Evolutionary conservation across 2,797 vertebrate species (phyloP), one percentile per base, ranked within the genome.

Genomic region (Glyptemys insculpta): DNA sequence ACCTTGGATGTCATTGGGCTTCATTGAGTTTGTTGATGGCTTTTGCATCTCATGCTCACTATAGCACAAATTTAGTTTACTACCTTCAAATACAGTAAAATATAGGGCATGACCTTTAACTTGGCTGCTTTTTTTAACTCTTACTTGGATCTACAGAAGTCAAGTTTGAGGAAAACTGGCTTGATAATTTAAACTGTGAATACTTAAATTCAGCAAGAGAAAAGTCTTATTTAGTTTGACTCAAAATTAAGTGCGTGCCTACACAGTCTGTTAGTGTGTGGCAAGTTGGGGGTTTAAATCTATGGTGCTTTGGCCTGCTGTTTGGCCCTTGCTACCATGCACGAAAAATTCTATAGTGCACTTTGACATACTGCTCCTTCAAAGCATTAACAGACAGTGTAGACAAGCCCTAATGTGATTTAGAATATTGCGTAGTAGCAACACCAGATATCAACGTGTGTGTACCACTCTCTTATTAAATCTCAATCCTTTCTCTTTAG

Each of bases 1-100:
- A 27, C 57, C 29, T 0, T 7, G 8, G 31, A 11, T 34, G 41
- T 59, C 16, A 0, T 1, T 50, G 37, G 89, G 34, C 10, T 92
- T 91, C 59, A 41, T 41, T 41, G 9, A 25, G n/a, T 74, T 41
- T 74, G 37, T 74, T 21, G 11, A 74, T 25, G n/a, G 19, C 68
- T 23, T 29, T 59, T 59, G 6, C 11, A 14, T 34, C 29, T 62
- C n/a, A 0, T 25, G 18, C 79, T 49, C 12, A 4, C 8, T 8
- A n/a, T 1, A 34, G 52, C 41, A 84, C 37, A 41, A 41, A 41
- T 74, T 41, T 53, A 11, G 5, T 41, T 59, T 4, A 54, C 81
- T 52, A 83, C 4, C 16, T 87, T 88, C 53, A 50, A 27, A 72
- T 87, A 31, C 16, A 0, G 88, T 0, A 41, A 83, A 83, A 81